These are phyloP conservation scores for Sturmia bella DNA, from an alignment of 2,888 invertebrate genomes.

Conservation along the genomic window DNA sequence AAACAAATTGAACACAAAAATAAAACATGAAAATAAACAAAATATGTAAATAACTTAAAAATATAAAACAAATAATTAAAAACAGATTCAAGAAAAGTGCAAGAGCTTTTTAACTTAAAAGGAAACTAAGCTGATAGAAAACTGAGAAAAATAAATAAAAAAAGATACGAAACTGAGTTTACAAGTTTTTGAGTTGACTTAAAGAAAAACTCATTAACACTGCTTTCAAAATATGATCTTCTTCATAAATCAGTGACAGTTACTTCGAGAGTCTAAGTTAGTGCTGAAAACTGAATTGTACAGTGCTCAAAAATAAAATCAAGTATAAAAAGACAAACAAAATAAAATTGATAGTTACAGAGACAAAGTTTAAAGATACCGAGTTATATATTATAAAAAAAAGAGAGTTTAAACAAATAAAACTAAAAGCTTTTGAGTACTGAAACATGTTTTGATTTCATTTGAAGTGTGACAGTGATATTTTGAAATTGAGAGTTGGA, in stretches of 20 bases:
- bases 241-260: conserved; percentile 58
- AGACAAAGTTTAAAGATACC: conserved; percentile 27
- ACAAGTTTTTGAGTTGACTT: conserved; percentile 11
- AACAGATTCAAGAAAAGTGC: conserved; percentile 47
- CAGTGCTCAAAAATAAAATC: conserved; percentile 61
- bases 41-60: conserved; percentile 71
- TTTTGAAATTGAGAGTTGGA: conserved; percentile 64
- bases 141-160: conserved; percentile 37
- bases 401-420: conserved; percentile 27
- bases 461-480: conserved; percentile 69
- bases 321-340: conserved; percentile 42
- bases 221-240: conserved; percentile 51
- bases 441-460: conserved; percentile 65
- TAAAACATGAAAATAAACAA: conserved; percentile 55
- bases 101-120: conserved; percentile 52
- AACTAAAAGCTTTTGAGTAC: conserved; percentile 66
- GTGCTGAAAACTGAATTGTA: conserved; percentile 66
- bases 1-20: conserved; percentile 21
- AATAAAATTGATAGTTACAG: conserved; percentile 47
- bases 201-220: conserved; percentile 48
- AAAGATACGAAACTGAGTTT: neutral
- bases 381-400: conserved; percentile 47
- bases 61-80: conserved; percentile 71
- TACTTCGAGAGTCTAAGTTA: conserved; percentile 60
- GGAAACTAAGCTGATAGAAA: conserved; percentile 58